Evolutionary conservation across 1,140 invertebrate genomes (phyloP).

Genomic region (Drosophila funebris): DNA sequence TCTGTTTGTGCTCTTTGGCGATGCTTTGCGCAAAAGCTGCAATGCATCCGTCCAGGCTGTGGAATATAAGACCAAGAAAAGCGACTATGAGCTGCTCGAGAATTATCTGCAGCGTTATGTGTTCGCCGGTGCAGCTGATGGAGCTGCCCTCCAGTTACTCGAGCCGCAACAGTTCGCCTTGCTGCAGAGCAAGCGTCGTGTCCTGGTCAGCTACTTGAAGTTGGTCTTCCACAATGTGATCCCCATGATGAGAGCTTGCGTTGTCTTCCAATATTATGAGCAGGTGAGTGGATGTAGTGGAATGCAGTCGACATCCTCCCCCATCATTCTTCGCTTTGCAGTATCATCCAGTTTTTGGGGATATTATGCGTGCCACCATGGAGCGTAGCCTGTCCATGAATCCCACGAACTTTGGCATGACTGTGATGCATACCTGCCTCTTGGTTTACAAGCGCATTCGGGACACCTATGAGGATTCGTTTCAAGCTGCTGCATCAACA

Average conservation of each 20-base stretch:
- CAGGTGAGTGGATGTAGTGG: conserved; percentile 22
- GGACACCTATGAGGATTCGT: background rate
- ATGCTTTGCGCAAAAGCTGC: background rate
- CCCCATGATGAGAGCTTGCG: conserved; percentile 48
- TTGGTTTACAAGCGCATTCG: conserved; percentile 16
- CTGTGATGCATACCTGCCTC: conserved; percentile 53
- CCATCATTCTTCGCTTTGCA: background rate
- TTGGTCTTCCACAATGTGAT: conserved; percentile 47
- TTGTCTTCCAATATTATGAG: conserved; percentile 42
- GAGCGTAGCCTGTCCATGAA: conserved; percentile 43
- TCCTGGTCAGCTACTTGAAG: conserved; percentile 51
- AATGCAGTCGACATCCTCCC: no score
- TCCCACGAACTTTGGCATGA: conserved; percentile 56
- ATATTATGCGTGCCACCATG: conserved; percentile 44
- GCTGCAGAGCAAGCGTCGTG: conserved; percentile 23
- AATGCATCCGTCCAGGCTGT: background rate
- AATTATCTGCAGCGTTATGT: conserved; percentile 13
- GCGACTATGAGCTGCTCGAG: conserved; percentile 44
- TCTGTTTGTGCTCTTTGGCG: conserved; percentile 36
- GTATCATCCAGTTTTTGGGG: conserved; percentile 36
- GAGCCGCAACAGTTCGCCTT: background rate
- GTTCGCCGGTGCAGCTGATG: background rate
- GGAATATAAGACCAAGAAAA: conserved; percentile 12
- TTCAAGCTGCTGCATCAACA: background rate
- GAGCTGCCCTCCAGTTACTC: background rate